These are phyloP conservation scores for Drosophila barbarae DNA, from an alignment of 2,888 invertebrate genomes.

Conservation along the genomic window DNA sequence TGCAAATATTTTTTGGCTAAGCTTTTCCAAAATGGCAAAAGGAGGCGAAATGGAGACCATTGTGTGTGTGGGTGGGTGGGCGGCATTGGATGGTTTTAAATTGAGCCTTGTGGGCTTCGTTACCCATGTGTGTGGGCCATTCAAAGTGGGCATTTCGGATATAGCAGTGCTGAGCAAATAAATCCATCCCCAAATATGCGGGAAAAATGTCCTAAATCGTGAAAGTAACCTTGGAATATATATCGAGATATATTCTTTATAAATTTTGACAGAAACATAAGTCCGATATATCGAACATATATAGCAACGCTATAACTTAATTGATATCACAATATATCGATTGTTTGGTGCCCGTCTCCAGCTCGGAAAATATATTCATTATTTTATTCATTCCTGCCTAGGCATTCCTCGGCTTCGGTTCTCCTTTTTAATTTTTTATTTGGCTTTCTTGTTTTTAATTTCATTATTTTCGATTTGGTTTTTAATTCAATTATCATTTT, in stretches of 20 bases:
- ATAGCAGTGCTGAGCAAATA: not conserved
- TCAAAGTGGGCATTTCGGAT: not conserved
- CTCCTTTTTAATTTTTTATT: not conserved
- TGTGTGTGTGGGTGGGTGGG: conserved; percentile 27
- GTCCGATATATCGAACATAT: not conserved
- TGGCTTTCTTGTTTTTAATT: too few relatives aligned
- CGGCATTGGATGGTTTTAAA: conserved; percentile 43
- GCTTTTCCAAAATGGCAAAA: conserved; percentile 58
- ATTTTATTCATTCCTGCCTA: not conserved
- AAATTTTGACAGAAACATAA: not conserved
- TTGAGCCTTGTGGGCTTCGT: conserved; percentile 55
- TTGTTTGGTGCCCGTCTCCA: not conserved
- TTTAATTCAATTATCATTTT: not conserved
- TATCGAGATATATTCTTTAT: not conserved
- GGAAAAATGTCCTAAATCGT: not conserved
- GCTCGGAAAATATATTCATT: not conserved
- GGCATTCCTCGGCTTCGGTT: not conserved
- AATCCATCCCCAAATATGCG: not conserved
- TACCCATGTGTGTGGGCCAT: conserved; percentile 21
- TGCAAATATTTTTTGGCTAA: conserved; percentile 71
- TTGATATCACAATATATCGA: not conserved
- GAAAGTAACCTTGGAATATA: not conserved
- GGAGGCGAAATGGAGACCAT: conserved; percentile 14
- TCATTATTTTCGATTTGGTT: not conserved
- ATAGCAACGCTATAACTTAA: not conserved